phyloP scores from a whole-genome alignment of 2,888 invertebrate genomes.

The Brenthis daphne region DNA sequence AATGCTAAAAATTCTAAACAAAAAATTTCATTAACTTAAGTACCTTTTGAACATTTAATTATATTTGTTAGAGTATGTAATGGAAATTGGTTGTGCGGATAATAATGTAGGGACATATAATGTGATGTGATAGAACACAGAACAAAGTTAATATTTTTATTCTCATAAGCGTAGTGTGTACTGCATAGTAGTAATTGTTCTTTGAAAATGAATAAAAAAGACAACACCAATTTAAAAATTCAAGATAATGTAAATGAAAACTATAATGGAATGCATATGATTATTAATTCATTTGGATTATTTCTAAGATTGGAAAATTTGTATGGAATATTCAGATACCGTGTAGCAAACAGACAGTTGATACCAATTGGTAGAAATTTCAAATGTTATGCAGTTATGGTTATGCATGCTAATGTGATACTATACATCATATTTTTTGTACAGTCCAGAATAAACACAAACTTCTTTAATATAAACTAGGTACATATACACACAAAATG shows the following conservation, averaged over 20 bases:
- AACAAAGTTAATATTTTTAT: no score
- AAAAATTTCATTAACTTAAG: background rate
- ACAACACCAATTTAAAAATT: background rate
- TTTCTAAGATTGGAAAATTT: constrained; percentile 1
- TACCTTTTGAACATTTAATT: constrained; percentile 1
- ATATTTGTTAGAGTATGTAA: background rate
- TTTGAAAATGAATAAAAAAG: no score
- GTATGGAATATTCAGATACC: constrained; percentile 11
- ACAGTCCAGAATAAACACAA: background rate
- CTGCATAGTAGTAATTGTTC: no score
- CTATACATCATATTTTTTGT: background rate
- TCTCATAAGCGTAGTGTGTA: no score
- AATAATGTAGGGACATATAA: background rate
- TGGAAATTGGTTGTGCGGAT: background rate
- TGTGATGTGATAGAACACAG: background rate
- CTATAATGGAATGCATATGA: background rate
- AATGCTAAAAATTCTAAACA: no score
- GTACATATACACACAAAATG: no score
- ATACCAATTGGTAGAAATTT: constrained; percentile 1
- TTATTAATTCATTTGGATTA: constrained; percentile 1
- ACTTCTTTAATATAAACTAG: background rate
- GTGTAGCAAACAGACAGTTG: background rate
- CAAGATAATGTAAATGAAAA: background rate
- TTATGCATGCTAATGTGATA: background rate
- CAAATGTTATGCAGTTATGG: background rate